Conservation (phyloP, 2,797 vertebrate genomes). For the Dromococcyx pavoninus region DNA sequence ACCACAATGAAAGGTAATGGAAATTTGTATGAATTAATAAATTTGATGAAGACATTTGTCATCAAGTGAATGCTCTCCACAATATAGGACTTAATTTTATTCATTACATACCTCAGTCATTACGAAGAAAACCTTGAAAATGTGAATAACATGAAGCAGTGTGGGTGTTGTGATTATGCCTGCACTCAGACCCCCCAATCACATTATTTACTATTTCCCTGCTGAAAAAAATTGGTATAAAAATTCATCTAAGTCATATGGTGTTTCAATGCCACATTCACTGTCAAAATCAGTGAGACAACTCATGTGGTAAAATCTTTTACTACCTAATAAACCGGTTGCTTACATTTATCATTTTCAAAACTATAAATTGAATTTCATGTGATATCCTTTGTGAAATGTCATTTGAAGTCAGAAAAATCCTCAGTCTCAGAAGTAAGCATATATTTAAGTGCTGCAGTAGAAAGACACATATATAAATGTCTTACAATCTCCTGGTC, state of each 20-base stretch:
- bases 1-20: not conserved
- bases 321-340: not conserved
- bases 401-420: not conserved
- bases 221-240: not conserved
- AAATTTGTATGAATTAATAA: not conserved
- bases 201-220: not conserved
- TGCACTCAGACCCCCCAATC: not conserved
- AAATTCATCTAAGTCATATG: not conserved
- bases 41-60: not conserved
- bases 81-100: not conserved
- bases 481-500: not conserved
- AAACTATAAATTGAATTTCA: not conserved
- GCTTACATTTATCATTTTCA: not conserved
- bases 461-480: not conserved
- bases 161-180: not conserved
- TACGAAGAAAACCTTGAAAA: not conserved
- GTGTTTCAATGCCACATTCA: not conserved
- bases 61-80: not conserved
- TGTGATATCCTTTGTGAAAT: not conserved
- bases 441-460: not conserved
- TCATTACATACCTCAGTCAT: not conserved
- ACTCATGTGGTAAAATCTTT: not conserved
- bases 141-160: not conserved
- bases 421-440: not conserved
- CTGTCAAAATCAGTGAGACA: not conserved